These are phyloP conservation scores for Drosophila bocki DNA, from an alignment of 1,140 invertebrate genomes.

Conservation along the genomic window DNA sequence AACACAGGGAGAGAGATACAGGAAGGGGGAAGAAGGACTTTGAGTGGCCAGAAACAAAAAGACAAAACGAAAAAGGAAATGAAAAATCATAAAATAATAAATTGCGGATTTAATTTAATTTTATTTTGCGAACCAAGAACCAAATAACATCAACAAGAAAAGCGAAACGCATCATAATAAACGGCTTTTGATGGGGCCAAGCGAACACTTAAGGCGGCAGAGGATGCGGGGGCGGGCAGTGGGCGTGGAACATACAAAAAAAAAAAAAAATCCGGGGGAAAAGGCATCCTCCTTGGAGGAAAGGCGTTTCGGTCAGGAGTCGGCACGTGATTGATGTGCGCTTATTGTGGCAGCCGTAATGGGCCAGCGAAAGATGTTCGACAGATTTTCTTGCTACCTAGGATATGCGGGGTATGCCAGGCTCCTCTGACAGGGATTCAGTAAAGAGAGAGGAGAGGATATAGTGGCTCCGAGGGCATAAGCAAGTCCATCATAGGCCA, in stretches of 20 bases:
- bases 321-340: constrained; percentile 73
- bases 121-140: constrained; percentile 25
- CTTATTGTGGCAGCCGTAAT: constrained; percentile 38
- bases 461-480: neutral
- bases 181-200: constrained; percentile 72
- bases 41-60: neutral
- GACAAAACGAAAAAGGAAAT: constrained; percentile 48
- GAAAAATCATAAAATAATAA: constrained; percentile 76
- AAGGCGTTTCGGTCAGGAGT: constrained; percentile 17
- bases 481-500: neutral
- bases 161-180: constrained; percentile 71
- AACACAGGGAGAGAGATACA: neutral
- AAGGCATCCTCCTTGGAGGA: neutral
- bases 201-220: constrained; percentile 33
- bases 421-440: neutral
- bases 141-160: constrained; percentile 33
- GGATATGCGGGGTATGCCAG: neutral
- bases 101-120: constrained; percentile 80
- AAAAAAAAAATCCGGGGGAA: neutral
- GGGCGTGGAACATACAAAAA: constrained; percentile 23
- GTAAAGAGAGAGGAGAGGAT: neutral
- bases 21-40: neutral
- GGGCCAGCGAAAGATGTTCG: constrained; percentile 29
- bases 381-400: constrained; percentile 19
- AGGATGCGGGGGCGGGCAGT: neutral